Percentiles rank a stretch among this genome's conserved stretches.
Evolutionary conservation across 2,113 vertebrate species (phyloP).

Genomic region (Sinocyclocheilus anshuiensis): DNA sequence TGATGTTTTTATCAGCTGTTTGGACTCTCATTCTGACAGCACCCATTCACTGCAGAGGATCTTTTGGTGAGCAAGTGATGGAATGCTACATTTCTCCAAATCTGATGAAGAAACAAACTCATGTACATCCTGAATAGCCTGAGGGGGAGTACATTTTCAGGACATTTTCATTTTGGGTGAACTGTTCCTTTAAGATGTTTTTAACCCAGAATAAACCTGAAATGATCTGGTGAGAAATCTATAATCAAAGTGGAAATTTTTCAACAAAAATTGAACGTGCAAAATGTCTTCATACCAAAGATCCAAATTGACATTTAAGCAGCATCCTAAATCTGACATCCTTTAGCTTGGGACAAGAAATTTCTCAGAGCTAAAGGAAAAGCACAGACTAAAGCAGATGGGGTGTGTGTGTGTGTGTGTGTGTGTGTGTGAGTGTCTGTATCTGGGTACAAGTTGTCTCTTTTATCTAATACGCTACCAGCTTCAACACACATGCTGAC

Average conservation of each 20-base stretch:
- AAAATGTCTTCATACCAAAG: not conserved
- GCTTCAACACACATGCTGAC: not conserved
- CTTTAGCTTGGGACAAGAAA: not conserved
- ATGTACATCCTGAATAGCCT: too few species aligned
- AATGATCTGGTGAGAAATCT: not conserved
- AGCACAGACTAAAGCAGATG: not conserved
- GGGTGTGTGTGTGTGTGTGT: not conserved
- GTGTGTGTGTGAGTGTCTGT: not conserved
- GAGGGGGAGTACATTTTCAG: not conserved
- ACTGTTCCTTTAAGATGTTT: not conserved
- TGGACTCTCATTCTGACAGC: not conserved
- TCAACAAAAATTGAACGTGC: not conserved
- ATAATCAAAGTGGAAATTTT: not conserved
- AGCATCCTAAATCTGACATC: not conserved
- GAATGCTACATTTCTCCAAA: too few species aligned
- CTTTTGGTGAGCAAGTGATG: too few species aligned
- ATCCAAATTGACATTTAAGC: not conserved
- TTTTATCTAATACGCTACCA: not conserved
- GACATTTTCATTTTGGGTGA: not conserved
- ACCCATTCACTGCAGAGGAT: not conserved
- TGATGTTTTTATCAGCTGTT: not conserved
- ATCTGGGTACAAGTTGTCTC: not conserved
- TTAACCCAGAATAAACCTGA: not conserved
- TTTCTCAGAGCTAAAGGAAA: not conserved
- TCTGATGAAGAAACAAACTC: not conserved